Evolutionary conservation across 2,797 vertebrate genomes (phyloP), one percentile per base, ranked within the genome.

Genomic region (Prunella strophiata): DNA sequence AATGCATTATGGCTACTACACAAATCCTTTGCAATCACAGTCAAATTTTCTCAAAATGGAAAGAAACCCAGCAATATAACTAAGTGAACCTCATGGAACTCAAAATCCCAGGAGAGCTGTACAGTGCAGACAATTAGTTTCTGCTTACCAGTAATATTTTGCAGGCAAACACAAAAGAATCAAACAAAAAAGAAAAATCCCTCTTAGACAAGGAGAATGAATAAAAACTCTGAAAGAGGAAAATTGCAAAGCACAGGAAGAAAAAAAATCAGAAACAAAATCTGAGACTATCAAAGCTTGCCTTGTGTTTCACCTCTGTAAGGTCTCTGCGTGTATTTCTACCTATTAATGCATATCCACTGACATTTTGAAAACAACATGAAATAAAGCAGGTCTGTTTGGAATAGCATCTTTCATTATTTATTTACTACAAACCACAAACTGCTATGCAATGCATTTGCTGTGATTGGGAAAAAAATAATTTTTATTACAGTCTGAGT

Each of bases 41-140:
- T 72, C 67, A 90, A 70, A 93, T 92, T 72, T 78, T 85, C 51
- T 77, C 66, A 51, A 77, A 94, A 57, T 38, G 36, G 34, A 80
- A 72, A 83, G 67, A 86, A 96, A 95, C 16, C 13, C 45, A 84
- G 80, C 16, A 67, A 48, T 32, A 68, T 22, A 83, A 86, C 63
- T 30, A 86, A 84, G 45, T 29, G 63, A 96, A 91, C 58, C 36
- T 88, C 13, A 18, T 73, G 40, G 29, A 89, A 47, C 58, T 48
- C 12, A 2, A 74, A 91, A 51, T 88, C 67, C 57, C 83, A 88
- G 61, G 86, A 76, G 76, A 86, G 42, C 34, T 48, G 27, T 88
- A 59, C 57, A 59, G 32, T 61, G 52, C 82, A 94, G 92, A 93
- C 83, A 82, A 93, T 95, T 94, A 94, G 89, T 85, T 97, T 91